Evolutionary conservation across 2,797 vertebrate species (phyloP).

Genomic region (Mormyrops attenuatus): DNA sequence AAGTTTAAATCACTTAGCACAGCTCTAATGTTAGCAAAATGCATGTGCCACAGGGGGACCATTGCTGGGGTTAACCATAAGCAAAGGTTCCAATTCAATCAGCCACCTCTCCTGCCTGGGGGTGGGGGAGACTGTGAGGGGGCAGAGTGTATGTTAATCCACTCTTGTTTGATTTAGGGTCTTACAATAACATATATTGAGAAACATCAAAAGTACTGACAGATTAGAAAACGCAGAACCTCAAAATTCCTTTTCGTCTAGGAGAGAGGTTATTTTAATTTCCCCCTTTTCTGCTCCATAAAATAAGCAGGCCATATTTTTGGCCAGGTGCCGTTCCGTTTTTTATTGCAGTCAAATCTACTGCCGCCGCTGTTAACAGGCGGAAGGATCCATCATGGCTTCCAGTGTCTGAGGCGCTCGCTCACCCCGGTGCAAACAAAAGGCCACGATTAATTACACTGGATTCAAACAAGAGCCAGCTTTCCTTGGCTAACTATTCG

Average conservation of each 20-base stretch:
- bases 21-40: constrained; percentile 32
- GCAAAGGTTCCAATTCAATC: constrained; percentile 33
- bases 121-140: not conserved
- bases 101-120: not conserved
- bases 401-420: not conserved
- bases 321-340: not conserved
- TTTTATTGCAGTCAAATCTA: not conserved
- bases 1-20: constrained; percentile 36
- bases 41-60: constrained; percentile 33
- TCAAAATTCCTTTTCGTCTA: not conserved
- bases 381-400: not conserved
- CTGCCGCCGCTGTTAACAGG: not conserved
- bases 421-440: not conserved
- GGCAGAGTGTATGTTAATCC: not conserved
- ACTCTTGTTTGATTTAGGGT: not conserved
- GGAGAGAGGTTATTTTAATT: not conserved
- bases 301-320: not conserved
- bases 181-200: not conserved
- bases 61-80: constrained; percentile 37
- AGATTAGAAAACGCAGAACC: not conserved
- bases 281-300: not conserved
- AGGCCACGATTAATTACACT: constrained; percentile 24
- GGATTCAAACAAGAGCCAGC: constrained; percentile 16
- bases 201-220: not conserved
- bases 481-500: constrained; percentile 27